A percentile compares a stretch with the other conserved stretches of the same genome.
Evolutionary conservation across 2,888 invertebrate genomes (phyloP).

Genomic region (Watsonalla binaria): DNA sequence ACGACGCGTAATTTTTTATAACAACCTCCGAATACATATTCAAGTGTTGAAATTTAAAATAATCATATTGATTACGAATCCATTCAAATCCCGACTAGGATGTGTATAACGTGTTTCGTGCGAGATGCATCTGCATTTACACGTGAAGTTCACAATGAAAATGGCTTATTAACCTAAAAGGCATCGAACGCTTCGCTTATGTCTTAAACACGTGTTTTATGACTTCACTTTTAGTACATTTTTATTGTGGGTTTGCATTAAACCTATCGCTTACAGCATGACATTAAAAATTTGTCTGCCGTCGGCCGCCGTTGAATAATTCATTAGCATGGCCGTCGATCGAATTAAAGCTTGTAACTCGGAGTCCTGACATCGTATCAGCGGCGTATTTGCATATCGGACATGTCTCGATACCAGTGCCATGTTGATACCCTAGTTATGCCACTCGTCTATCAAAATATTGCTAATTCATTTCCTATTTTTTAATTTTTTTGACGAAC

Average conservation of each 20-base stretch:
- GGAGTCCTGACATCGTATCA: conserved; percentile 40
- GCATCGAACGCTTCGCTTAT: conserved; percentile 18
- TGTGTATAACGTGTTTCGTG: not conserved
- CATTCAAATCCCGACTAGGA: too few relatives aligned
- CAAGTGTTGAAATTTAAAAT: too few relatives aligned
- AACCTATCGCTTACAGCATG: conserved; percentile 24
- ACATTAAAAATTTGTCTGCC: conserved; percentile 46
- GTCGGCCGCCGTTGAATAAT: conserved; percentile 55
- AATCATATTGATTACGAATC: too few relatives aligned
- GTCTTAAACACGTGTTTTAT: conserved; percentile 24
- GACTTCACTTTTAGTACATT: conserved; percentile 20
- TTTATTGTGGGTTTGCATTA: conserved; percentile 31
- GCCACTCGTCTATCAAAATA: conserved; percentile 16
- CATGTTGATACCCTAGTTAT: conserved; percentile 25
- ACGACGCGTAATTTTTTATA: too few relatives aligned
- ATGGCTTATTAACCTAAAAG: conserved; percentile 40
- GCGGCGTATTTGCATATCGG: conserved; percentile 59
- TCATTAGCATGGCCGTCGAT: conserved; percentile 49
- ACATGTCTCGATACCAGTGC: conserved; percentile 34
- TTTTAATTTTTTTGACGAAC: too few relatives aligned
- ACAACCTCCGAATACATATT: too few relatives aligned
- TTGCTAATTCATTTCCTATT: not conserved
- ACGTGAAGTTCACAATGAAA: conserved; percentile 24
- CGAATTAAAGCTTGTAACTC: conserved; percentile 53
- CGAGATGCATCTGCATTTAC: conserved; percentile 13